Percentiles rank a stretch among this genome's conserved stretches.
Evolutionary conservation across 1,140 invertebrate species (phyloP).

Genomic region (Temnothorax longispinosus): DNA sequence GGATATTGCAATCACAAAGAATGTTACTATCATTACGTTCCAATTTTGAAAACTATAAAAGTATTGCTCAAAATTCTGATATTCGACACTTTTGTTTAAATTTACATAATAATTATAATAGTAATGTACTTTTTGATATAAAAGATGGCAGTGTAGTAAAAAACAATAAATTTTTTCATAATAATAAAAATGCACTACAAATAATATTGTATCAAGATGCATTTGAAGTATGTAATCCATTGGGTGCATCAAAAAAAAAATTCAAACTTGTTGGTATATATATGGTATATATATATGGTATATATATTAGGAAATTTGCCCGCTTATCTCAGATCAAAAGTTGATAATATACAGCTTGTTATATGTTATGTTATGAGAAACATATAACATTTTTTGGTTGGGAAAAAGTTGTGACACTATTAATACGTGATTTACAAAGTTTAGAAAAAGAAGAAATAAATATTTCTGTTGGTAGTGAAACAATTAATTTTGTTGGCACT

Average conservation of each 20-base stretch:
- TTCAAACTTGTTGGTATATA: neutral
- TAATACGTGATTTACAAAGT: neutral
- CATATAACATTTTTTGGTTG: neutral
- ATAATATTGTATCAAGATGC: constrained; percentile 27
- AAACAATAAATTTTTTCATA: neutral
- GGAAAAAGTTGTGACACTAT: neutral
- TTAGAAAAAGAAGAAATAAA: neutral
- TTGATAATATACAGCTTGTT: constrained; percentile 12
- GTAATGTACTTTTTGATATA: neutral
- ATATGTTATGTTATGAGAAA: constrained; percentile 14
- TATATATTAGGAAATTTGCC: neutral
- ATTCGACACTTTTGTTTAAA: constrained; percentile 24
- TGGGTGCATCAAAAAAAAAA: neutral
- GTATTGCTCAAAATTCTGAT: neutral
- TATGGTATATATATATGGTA: too few relatives aligned
- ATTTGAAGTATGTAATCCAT: constrained; percentile 13
- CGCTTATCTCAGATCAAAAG: constrained; percentile 7
- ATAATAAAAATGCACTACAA: neutral
- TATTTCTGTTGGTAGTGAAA: neutral
- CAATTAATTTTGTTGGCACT: constrained; percentile 12
- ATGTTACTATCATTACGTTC: neutral
- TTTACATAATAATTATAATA: neutral
- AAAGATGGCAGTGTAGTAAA: neutral
- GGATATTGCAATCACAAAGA: neutral
- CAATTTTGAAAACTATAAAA: constrained; percentile 18